Percentiles rank a stretch among this genome's conserved stretches.
These are phyloP conservation scores for Etheostoma cragini DNA, from an alignment of 2,113 vertebrate genomes.

Conservation along the genomic window DNA sequence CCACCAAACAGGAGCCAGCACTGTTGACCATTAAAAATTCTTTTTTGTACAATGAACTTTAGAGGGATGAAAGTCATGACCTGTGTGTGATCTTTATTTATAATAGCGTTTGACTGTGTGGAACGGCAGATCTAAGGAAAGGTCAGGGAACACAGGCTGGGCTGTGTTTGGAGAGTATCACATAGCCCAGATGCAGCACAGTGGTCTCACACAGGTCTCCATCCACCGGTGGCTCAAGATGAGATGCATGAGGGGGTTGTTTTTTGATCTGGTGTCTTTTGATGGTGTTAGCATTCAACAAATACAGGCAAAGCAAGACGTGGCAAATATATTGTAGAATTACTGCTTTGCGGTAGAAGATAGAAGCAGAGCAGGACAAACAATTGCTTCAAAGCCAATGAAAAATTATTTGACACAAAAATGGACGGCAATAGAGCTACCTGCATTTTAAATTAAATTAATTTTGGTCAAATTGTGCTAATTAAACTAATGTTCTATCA, in stretches of 20 bases:
- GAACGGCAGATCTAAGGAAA: slow-evolving; percentile 81
- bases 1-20: slow-evolving; percentile 34
- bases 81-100: slow-evolving; percentile 83
- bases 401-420: neutral
- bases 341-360: neutral
- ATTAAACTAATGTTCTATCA: neutral
- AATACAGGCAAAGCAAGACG: slow-evolving; percentile 28
- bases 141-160: slow-evolving; percentile 75
- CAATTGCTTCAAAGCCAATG: neutral
- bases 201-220: slow-evolving; percentile 48
- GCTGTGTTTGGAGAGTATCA: slow-evolving; percentile 67
- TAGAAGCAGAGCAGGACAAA: neutral
- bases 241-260: slow-evolving; percentile 47
- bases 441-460: neutral
- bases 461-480: neutral
- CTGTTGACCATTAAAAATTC: slow-evolving; percentile 47
- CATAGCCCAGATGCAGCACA: slow-evolving; percentile 46
- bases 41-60: slow-evolving; percentile 79
- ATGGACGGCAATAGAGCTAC: neutral
- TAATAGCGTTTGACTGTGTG: slow-evolving; percentile 78
- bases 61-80: slow-evolving; percentile 80
- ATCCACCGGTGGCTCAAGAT: slow-evolving; percentile 49
- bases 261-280: slow-evolving; percentile 75
- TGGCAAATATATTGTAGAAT: slow-evolving; percentile 17
- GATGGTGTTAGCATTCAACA: slow-evolving; percentile 62